Evolutionary conservation across 1,140 invertebrate species (phyloP), one percentile per base, ranked within the genome.

Genomic region (Apis mellifera): DNA sequence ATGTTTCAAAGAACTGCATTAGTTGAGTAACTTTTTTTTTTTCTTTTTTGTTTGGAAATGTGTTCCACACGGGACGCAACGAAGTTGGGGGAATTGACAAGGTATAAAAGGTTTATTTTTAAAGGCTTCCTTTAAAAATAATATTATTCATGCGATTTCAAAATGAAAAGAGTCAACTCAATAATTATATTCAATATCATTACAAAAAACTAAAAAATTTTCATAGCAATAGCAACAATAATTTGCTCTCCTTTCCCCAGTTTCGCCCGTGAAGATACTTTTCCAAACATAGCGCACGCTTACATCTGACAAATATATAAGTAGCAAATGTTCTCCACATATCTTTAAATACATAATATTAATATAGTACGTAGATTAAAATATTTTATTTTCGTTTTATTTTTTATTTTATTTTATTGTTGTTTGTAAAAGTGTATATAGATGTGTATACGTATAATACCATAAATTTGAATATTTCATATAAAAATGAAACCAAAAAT

Each of bases 401-500:
- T 52, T 72, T 90, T 85, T 91, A 84, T 62, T 89, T 75, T 83
- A 86, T 87, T 90, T 90, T 84, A 89, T 85, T 84, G 79, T 89
- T 83, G 89, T 59, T 81, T 93, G 90, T 92, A 93, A 93, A 91
- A 91, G 89, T 93, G 89, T 93, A 92, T 91, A 92, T 90, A 92
- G 86, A 90, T 90, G 89, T 92, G 89, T 92, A 91, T 90, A 93
- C 84, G 89, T 90, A 91, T 89, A 92, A 92, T 92, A 92, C 89
- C 90, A 91, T 92, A 92, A 92, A 92, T 91, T 90, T 93, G 83
- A 86, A 87, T 92, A 89, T 86, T 89, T 84, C 85, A 92, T 93
- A 93, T 90, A 92, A 92, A 93, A 91, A 92, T 85, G 88, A 91
- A 93, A 93, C 89, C 82, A 91, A 93, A 73, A 92, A 91, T 83